These are phyloP conservation scores for Pseudorectes ferrugineus DNA, from an alignment of 2,113 vertebrate genomes.

Conservation along the genomic window DNA sequence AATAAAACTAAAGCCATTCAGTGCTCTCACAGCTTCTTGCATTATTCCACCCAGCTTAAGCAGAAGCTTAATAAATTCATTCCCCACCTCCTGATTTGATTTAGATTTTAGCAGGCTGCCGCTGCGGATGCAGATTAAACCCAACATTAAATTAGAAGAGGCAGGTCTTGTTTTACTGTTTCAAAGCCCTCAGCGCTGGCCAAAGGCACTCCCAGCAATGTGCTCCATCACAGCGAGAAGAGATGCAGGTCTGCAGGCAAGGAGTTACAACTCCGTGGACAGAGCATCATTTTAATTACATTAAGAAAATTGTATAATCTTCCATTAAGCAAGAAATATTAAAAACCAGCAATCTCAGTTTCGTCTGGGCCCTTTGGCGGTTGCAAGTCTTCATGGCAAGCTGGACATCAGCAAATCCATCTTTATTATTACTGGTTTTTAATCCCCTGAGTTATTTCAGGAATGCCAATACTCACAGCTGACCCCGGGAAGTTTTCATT, in stretches of 20 bases:
- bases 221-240: accelerated
- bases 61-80: not conserved
- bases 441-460: not conserved
- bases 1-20: not conserved
- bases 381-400: not conserved
- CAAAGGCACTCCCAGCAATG: not conserved
- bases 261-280: not conserved
- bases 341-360: not conserved
- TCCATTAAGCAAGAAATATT: not conserved
- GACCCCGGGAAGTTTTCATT: not conserved
- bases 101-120: not conserved
- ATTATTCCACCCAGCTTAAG: not conserved
- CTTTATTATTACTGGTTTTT: not conserved
- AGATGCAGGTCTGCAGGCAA: not conserved
- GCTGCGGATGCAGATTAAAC: not conserved
- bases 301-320: not conserved
- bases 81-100: not conserved
- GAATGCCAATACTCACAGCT: not conserved
- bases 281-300: not conserved
- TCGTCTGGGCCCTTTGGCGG: not conserved
- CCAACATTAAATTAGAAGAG: not conserved
- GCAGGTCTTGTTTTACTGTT: not conserved
- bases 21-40: not conserved
- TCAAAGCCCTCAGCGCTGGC: not conserved
- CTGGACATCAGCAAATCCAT: not conserved